Conservation (phyloP, 2,888 invertebrate genomes). For the Dryomyza anilis region DNA sequence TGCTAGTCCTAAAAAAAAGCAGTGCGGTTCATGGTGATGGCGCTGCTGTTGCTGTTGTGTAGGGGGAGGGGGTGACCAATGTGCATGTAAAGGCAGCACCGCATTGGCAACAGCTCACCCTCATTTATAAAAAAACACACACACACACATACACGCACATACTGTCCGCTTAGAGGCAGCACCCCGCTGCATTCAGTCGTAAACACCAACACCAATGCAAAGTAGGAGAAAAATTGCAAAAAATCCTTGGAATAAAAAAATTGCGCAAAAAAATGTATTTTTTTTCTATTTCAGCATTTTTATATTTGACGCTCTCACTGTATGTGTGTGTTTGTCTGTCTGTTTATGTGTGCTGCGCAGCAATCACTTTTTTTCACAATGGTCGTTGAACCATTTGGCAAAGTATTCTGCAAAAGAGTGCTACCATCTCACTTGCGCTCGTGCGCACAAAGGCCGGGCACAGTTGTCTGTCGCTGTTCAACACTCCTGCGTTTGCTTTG, state of each 20-base stretch:
- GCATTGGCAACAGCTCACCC: slow-evolving; percentile 26
- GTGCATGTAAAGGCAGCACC: slow-evolving; percentile 10
- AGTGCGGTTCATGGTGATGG: no score
- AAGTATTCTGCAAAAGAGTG: background rate
- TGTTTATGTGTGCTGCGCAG: background rate
- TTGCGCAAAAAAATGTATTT: slow-evolving; percentile 1
- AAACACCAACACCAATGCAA: slow-evolving; percentile 31
- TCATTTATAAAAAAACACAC: slow-evolving; percentile 24
- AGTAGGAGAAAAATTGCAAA: slow-evolving; percentile 24
- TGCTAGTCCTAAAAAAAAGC: slow-evolving; percentile 30
- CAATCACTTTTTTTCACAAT: background rate
- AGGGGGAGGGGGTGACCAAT: slow-evolving; percentile 29
- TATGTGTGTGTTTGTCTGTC: background rate
- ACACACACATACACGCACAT: slow-evolving; percentile 13
- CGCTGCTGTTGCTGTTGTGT: slow-evolving; percentile 25
- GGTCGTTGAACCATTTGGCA: slow-evolving; percentile 21
- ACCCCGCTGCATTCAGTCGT: background rate
- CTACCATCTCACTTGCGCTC: background rate
- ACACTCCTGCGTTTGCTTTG: no score
- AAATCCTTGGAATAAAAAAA: background rate
- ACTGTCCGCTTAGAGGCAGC: background rate
- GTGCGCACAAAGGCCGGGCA: background rate
- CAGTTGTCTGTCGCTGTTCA: no score
- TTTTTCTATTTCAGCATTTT: slow-evolving; percentile 16
- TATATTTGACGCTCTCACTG: background rate